Evolutionary conservation across 1,140 invertebrate genomes (phyloP).

Genomic region (Drosophila leontia): DNA sequence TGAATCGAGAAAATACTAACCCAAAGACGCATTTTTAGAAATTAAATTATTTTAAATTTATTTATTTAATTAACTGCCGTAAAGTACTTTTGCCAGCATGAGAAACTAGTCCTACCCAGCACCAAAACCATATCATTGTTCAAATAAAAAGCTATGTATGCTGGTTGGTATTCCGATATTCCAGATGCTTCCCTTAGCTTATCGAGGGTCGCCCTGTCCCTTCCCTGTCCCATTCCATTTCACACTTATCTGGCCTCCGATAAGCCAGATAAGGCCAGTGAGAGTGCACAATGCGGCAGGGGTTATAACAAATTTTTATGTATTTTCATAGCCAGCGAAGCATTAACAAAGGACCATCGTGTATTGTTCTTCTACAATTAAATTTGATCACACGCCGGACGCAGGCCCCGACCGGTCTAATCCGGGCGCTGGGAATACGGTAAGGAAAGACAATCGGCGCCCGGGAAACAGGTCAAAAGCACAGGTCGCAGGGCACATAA

Average conservation of each 20-base stretch:
- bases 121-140: background rate
- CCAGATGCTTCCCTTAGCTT: conserved; percentile 1
- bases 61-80: too few relatives aligned
- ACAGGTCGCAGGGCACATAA: conserved; percentile 1
- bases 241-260: conserved; percentile 7
- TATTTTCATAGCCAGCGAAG: conserved; percentile 42
- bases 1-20: too few relatives aligned
- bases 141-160: background rate
- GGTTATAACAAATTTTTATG: conserved; percentile 27
- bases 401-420: background rate
- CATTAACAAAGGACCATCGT: conserved; percentile 24
- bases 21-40: too few relatives aligned
- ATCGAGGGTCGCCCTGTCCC: background rate
- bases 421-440: conserved; percentile 10
- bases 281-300: background rate
- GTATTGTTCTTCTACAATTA: conserved; percentile 30
- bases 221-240: too few relatives aligned
- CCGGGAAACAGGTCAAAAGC: background rate
- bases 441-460: background rate
- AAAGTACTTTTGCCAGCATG: too few relatives aligned
- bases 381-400: conserved; percentile 30
- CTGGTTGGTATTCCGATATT: background rate
- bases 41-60: too few relatives aligned
- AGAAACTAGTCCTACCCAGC: background rate
- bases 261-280: conserved; percentile 9